Percentiles rank a stretch among this genome's conserved stretches.
Evolutionary conservation across 2,888 invertebrate species (phyloP).

Genomic region (Brachypalpus laphriformis): DNA sequence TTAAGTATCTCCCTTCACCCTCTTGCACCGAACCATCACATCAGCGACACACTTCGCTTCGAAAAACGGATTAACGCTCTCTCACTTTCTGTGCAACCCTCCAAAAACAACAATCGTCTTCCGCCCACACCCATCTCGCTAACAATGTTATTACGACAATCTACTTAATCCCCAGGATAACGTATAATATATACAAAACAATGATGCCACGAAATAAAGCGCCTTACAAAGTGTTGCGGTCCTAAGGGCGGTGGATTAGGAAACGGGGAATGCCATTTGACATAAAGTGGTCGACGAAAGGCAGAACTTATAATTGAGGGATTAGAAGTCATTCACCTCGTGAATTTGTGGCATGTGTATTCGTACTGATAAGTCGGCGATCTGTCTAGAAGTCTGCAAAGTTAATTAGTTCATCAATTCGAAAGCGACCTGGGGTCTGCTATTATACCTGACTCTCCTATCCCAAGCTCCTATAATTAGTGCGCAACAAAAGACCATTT

Average conservation of each 20-base stretch:
- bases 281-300: slow-evolving; percentile 30
- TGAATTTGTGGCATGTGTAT: slow-evolving; percentile 11
- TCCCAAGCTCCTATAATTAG: not conserved
- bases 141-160: slow-evolving; percentile 67
- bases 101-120: not conserved
- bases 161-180: slow-evolving; percentile 66
- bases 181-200: slow-evolving; percentile 50
- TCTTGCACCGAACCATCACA: not conserved
- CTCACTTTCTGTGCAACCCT: slow-evolving; percentile 3
- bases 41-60: not conserved
- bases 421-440: not conserved
- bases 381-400: not conserved
- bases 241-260: not conserved
- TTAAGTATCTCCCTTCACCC: not conserved
- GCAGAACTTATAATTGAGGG: slow-evolving; percentile 53
- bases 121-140: slow-evolving; percentile 19
- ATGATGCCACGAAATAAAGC: slow-evolving; percentile 39
- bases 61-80: slow-evolving; percentile 40
- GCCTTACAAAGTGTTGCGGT: slow-evolving; percentile 28
- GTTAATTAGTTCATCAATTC: not conserved
- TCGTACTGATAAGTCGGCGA: slow-evolving; percentile 16
- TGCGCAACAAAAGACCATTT: not conserved
- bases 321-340: slow-evolving; percentile 33
- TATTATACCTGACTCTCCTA: not conserved
- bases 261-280: slow-evolving; percentile 10